Conservation (phyloP, 1,140 invertebrate species). For the Drosophila mauritiana region DNA sequence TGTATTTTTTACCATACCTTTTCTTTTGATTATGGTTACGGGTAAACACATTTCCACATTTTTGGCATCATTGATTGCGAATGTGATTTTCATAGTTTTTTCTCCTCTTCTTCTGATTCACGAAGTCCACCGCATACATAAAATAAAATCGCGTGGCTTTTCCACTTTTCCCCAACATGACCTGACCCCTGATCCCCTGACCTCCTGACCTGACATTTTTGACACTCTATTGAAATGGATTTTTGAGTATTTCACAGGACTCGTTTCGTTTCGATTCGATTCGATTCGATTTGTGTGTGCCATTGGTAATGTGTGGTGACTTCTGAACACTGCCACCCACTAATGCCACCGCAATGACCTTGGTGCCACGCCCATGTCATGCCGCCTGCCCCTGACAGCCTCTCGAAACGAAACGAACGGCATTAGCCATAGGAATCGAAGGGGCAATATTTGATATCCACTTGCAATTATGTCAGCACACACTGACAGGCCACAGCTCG, state of each 20-base stretch:
- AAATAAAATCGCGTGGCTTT: slow-evolving; percentile 24
- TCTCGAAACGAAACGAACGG: slow-evolving; percentile 14
- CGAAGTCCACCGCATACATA: not conserved
- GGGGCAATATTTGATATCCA: slow-evolving; percentile 38
- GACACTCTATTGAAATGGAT: slow-evolving; percentile 42
- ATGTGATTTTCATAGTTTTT: not conserved
- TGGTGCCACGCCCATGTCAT: not conserved
- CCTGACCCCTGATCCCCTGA: slow-evolving; percentile 11
- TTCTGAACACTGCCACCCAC: not conserved
- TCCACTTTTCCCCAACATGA: not conserved
- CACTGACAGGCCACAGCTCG: slow-evolving; percentile 19
- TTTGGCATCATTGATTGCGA: not conserved
- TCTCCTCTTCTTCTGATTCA: not conserved
- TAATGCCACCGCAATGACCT: slow-evolving; percentile 5
- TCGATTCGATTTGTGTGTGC: slow-evolving; percentile 1
- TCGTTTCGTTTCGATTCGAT: not conserved
- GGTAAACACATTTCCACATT: not conserved
- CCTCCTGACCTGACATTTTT: slow-evolving; percentile 44
- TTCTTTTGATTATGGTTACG: not conserved
- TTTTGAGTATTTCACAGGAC: slow-evolving; percentile 13
- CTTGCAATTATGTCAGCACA: slow-evolving; percentile 48
- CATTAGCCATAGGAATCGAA: slow-evolving; percentile 28
- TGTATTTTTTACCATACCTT: not conserved
- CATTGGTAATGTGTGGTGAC: not conserved
- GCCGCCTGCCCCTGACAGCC: slow-evolving; percentile 35